These are phyloP conservation scores for Petroica traversi DNA, from an alignment of 2,113 vertebrate genomes.

Conservation along the genomic window DNA sequence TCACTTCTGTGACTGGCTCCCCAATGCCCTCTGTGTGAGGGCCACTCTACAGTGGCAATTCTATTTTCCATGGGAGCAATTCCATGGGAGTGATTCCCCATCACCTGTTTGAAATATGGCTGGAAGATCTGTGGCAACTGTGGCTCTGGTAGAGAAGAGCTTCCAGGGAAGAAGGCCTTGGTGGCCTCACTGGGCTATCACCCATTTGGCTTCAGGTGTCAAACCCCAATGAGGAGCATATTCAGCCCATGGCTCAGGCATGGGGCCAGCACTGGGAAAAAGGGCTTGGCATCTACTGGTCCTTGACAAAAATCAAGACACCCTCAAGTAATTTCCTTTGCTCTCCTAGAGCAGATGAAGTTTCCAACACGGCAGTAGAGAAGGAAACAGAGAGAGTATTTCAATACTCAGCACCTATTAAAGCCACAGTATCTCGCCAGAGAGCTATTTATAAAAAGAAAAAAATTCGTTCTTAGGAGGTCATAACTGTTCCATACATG, in stretches of 20 bases:
- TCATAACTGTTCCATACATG: neutral
- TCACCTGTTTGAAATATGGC: accelerated
- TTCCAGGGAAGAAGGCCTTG: accelerated
- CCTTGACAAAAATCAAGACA: neutral
- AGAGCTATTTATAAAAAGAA: neutral
- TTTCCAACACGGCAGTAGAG: neutral
- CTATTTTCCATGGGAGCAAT: neutral
- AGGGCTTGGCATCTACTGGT: neutral
- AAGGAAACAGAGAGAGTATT: neutral
- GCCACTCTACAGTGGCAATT: neutral
- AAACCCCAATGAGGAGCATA: accelerated
- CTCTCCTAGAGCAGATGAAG: neutral
- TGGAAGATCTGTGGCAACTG: accelerated
- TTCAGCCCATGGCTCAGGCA: neutral
- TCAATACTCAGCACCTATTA: neutral
- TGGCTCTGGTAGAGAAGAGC: neutral
- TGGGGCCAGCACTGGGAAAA: accelerated
- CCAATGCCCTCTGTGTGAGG: accelerated
- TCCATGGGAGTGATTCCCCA: accelerated
- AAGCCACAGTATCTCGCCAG: accelerated
- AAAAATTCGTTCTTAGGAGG: too few relatives aligned
- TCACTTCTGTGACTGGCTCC: neutral
- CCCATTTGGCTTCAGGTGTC: accelerated
- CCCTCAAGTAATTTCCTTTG: neutral
- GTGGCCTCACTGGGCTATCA: neutral